Percentiles rank a stretch among this genome's conserved stretches.
Evolutionary conservation across 1,140 invertebrate genomes (phyloP).

Genomic region (Drosophila bipectinata): DNA sequence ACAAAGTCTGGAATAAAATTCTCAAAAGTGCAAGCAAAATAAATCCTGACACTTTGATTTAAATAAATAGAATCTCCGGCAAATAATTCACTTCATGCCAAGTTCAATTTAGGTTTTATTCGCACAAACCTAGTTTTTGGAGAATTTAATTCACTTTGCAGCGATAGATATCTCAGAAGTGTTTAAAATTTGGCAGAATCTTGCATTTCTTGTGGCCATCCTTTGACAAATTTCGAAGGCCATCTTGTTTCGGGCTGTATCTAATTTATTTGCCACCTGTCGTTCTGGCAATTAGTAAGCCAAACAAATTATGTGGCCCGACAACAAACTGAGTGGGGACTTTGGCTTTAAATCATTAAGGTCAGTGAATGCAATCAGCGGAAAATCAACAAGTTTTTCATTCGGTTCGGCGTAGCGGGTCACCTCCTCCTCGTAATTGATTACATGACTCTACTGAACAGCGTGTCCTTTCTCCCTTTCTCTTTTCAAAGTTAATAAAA

Average conservation of each 20-base stretch:
- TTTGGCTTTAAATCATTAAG: constrained; percentile 28
- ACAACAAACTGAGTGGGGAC: constrained; percentile 14
- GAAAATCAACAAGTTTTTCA: constrained; percentile 50
- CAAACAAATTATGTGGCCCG: constrained; percentile 59
- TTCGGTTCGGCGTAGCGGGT: neutral
- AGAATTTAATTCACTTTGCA: neutral
- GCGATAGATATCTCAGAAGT: neutral
- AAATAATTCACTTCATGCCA: neutral
- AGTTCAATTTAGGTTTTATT: neutral
- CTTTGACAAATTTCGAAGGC: constrained; percentile 6
- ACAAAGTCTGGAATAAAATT: neutral
- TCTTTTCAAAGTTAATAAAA: constrained; percentile 86
- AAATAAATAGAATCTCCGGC: neutral
- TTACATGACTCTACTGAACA: constrained; percentile 17
- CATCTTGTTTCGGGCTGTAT: constrained; percentile 51
- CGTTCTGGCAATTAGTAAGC: constrained; percentile 56
- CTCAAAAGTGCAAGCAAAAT: neutral
- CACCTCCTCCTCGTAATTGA: constrained; percentile 23
- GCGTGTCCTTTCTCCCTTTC: constrained; percentile 47
- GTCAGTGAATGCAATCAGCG: constrained; percentile 39
- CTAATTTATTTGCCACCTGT: constrained; percentile 60
- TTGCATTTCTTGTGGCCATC: neutral
- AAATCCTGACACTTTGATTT: neutral
- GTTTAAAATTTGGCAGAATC: neutral
- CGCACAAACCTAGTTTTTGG: neutral